Evolutionary conservation across 2,113 vertebrate genomes (phyloP).

Genomic region (Athene noctua): DNA sequence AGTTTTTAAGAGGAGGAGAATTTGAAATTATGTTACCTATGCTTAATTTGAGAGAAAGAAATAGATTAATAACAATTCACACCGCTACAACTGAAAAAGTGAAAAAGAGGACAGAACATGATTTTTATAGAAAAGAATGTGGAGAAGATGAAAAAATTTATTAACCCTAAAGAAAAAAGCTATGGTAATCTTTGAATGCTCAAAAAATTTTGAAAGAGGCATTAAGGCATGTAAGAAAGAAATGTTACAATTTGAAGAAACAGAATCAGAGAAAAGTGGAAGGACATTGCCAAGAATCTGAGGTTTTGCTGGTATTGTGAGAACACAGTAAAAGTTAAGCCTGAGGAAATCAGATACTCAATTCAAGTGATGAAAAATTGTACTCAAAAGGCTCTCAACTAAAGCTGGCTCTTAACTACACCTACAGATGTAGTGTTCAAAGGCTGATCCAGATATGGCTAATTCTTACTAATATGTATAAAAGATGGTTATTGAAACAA

Average conservation of each 20-base stretch:
- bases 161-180: background rate
- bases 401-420: background rate
- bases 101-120: background rate
- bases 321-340: background rate
- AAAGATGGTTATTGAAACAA: background rate
- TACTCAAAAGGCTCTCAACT: background rate
- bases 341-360: background rate
- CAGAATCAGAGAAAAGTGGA: background rate
- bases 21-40: background rate
- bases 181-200: background rate
- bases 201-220: background rate
- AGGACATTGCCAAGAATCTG: background rate
- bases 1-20: background rate
- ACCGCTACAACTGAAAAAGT: background rate
- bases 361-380: background rate
- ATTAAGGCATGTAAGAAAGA: background rate
- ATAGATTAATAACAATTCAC: background rate
- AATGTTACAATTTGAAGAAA: background rate
- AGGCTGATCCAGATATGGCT: background rate
- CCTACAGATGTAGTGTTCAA: background rate
- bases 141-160: background rate
- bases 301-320: background rate
- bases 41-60: background rate
- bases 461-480: background rate
- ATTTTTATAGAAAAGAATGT: background rate